phyloP scores from a whole-genome alignment of 2,113 vertebrate species.

The Hippocampus zosterae region DNA sequence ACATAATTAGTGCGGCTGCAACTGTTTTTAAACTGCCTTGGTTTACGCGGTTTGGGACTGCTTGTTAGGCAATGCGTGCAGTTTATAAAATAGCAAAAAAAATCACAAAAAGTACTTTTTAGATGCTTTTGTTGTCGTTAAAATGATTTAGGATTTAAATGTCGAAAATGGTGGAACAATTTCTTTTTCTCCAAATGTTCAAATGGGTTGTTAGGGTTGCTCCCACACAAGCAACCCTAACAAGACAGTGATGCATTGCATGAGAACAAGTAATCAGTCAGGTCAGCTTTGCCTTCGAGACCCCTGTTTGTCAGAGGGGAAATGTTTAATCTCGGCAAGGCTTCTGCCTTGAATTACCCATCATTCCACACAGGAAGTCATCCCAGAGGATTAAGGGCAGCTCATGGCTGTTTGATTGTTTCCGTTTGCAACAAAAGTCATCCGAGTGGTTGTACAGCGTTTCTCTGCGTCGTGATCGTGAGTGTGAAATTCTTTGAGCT shows the following conservation, averaged over 20 bases:
- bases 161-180: background rate
- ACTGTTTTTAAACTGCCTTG: too few relatives aligned
- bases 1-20: background rate
- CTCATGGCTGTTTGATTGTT: constrained; percentile 69
- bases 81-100: background rate
- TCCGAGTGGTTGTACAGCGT: constrained; percentile 39
- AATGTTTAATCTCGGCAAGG: constrained; percentile 60
- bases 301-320: constrained; percentile 56
- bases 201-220: background rate
- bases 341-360: constrained; percentile 69
- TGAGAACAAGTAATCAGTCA: constrained; percentile 40
- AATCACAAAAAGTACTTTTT: background rate
- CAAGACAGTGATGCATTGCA: constrained; percentile 17
- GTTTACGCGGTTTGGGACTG: background rate
- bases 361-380: constrained; percentile 70
- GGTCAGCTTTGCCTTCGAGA: constrained; percentile 24
- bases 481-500: constrained; percentile 11
- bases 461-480: constrained; percentile 23
- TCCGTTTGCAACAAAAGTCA: constrained; percentile 63
- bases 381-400: constrained; percentile 65
- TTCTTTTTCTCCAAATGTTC: background rate
- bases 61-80: background rate
- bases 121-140: background rate
- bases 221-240: constrained; percentile 1
- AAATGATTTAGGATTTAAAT: background rate